Base-by-base conservation (phyloP, 1,140 invertebrate genomes). In the Cryptotermes secundus region DNA sequence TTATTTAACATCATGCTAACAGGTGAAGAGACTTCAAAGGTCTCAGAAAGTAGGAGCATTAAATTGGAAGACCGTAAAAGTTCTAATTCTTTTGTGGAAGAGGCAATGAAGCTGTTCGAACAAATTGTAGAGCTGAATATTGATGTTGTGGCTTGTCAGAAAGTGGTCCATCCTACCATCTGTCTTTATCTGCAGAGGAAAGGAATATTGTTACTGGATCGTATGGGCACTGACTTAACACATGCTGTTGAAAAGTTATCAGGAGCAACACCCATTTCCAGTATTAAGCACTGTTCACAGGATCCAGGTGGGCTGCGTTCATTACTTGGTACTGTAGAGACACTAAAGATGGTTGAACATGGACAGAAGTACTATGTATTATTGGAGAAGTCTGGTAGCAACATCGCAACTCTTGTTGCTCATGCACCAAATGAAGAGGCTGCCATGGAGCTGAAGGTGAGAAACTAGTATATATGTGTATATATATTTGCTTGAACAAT, bases 1-100 rank as follows among this genome's bases (percentile, higher is more conserved):
- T 38, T 84, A 35, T 84, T 84, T 42, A 81, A 84, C 45, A 81
- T 84, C n/a, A 84, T 84, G 84, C 31, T 84, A 22, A 82, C 84
- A 81, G 49, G 59, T 72, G 59, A 72, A 72, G 72, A 79, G 3
- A 72, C 35, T 34, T 35, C 35, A 34, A 72, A 84, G 81, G 31
- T 35, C 19, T 38, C 45, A 38, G 59, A 65, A 82, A 26, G 31
- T 16, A 38, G 22, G 35, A 34, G 79, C 7, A 31, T 80, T 59
- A 31, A 45, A 79, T 26, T 34, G 83, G 53, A 79, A 38, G 45
- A 3, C 24, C 19, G 7, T 38, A 16, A 82, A 82, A 31, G 31
- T 24, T 26, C 31, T 12, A 16, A 16, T 42, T 24, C 24, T 83
- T 34, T 72, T 72, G n/a, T 83, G 38, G 34, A 35, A 0, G 72